Percentiles rank a stretch among this genome's conserved stretches.
These are phyloP conservation scores for Siphlonurus alternatus DNA, from an alignment of 2,888 invertebrate species.

Conservation along the genomic window DNA sequence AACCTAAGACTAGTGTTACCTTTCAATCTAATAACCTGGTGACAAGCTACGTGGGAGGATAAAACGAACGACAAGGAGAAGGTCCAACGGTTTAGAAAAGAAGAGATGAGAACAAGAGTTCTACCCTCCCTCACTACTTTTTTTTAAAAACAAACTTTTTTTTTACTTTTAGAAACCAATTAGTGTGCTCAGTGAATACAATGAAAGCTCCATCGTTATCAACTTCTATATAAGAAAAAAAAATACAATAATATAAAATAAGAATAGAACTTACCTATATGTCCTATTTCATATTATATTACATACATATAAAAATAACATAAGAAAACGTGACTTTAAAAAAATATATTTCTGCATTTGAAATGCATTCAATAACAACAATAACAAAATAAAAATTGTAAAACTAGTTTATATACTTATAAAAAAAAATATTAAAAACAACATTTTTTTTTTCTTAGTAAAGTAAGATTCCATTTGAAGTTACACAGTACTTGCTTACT, in stretches of 20 bases:
- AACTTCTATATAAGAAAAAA: background rate
- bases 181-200: constrained; percentile 2
- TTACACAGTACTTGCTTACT: too few relatives aligned
- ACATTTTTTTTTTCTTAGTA: too few relatives aligned
- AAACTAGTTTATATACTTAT: background rate
- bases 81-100: background rate
- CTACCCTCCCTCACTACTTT: background rate
- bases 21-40: too few relatives aligned
- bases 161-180: constrained; percentile 3
- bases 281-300: background rate
- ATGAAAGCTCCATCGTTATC: constrained; percentile 2
- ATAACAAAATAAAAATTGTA: background rate
- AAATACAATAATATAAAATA: too few relatives aligned
- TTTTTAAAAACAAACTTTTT: background rate
- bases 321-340: background rate
- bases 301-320: background rate
- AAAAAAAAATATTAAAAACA: too few relatives aligned
- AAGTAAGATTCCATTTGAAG: too few relatives aligned
- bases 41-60: background rate
- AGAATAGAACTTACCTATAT: background rate
- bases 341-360: background rate
- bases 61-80: background rate
- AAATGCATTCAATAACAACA: background rate
- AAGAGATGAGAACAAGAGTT: too few relatives aligned
- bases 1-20: too few relatives aligned